Conservation (phyloP, 2,888 invertebrate genomes). For the Troglohyphantes excavatus region DNA sequence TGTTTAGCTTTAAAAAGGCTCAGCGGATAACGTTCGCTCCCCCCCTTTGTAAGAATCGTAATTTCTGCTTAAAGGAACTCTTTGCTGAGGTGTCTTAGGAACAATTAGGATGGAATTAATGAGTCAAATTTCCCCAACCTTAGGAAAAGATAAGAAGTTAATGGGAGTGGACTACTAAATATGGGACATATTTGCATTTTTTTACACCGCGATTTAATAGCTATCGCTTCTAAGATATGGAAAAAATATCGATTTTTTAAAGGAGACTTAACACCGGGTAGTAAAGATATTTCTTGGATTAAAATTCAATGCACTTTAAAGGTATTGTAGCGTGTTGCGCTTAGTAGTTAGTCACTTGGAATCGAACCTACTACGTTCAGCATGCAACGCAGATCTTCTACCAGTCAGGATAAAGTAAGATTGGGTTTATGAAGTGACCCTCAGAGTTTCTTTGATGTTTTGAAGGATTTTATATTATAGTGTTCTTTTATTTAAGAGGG, state of each 20-base stretch:
- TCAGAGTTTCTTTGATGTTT: too few species aligned
- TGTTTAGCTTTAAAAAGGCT: conserved; percentile 56
- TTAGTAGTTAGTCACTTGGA: too few species aligned
- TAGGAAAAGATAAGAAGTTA: conserved; percentile 58
- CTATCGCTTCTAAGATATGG: conserved; percentile 48
- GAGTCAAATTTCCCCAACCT: conserved; percentile 42
- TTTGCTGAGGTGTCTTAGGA: conserved; percentile 40
- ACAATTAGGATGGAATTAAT: conserved; percentile 63
- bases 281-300: too few species aligned
- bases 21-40: conserved; percentile 38
- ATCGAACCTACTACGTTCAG: too few species aligned
- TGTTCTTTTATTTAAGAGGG: too few species aligned
- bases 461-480: too few species aligned
- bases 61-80: conserved; percentile 71
- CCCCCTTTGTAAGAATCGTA: conserved; percentile 44
- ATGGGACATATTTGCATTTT: conserved; percentile 63
- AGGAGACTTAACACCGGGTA: too few species aligned
- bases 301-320: too few species aligned
- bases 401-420: too few species aligned
- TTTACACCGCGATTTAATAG: conserved; percentile 63
- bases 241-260: conserved; percentile 39
- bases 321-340: too few species aligned
- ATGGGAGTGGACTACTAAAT: conserved; percentile 36
- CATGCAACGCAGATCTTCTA: too few species aligned
- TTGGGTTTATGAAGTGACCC: too few species aligned